Evolutionary conservation across 2,888 invertebrate genomes (phyloP).

Genomic region (Cremastinae sp.): DNA sequence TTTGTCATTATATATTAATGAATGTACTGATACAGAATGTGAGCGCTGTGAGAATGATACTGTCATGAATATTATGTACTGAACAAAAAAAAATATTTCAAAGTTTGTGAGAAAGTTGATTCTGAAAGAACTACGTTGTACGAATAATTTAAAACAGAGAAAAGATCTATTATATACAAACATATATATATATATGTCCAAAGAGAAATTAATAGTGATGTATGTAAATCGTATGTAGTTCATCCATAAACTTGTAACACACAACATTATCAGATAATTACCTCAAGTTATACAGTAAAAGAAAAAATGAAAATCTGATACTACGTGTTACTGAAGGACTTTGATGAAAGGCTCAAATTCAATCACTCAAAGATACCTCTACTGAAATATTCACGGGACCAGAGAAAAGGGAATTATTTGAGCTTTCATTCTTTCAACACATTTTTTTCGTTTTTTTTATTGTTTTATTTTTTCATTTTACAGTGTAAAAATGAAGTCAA

Average conservation of each 20-base stretch:
- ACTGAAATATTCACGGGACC: slow-evolving; percentile 49
- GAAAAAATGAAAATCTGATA: slow-evolving; percentile 1
- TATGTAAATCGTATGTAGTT: slow-evolving; percentile 39
- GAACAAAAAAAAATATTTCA: slow-evolving; percentile 30
- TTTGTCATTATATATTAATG: slow-evolving; percentile 51
- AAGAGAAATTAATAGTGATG: slow-evolving; percentile 8
- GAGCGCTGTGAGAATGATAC: slow-evolving; percentile 45
- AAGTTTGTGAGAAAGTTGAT: slow-evolving; percentile 27
- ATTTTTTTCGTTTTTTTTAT: slow-evolving; percentile 34
- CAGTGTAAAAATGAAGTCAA: slow-evolving; percentile 55
- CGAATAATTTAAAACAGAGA: slow-evolving; percentile 46
- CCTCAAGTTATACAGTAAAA: slow-evolving; percentile 15
- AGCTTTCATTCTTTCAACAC: not conserved
- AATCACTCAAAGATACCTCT: too few relatives aligned
- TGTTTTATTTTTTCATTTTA: slow-evolving; percentile 58
- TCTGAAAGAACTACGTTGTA: slow-evolving; percentile 41
- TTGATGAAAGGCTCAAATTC: too few relatives aligned
- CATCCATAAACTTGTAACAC: slow-evolving; percentile 42
- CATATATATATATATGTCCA: slow-evolving; percentile 21
- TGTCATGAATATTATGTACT: not conserved
- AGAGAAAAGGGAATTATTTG: slow-evolving; percentile 35
- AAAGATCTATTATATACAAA: slow-evolving; percentile 39
- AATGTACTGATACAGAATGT: slow-evolving; percentile 51
- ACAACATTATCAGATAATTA: slow-evolving; percentile 22
- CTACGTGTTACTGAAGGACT: not conserved